Evolutionary conservation across 2,113 vertebrate genomes (phyloP), one percentile per base, ranked within the genome.

Genomic region (Phrynocephalus versicolor): DNA sequence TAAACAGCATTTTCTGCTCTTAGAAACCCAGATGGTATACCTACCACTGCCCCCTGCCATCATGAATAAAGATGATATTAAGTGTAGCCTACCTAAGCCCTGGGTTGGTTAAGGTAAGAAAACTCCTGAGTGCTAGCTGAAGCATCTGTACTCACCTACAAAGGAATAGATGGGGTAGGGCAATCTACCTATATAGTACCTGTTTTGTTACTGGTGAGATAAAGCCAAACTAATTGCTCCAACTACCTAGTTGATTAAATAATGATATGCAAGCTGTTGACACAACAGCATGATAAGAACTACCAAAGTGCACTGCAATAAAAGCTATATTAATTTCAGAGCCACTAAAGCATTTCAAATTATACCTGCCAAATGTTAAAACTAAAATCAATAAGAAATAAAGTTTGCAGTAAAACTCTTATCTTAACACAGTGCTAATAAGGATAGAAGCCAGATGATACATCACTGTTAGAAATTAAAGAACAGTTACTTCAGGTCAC

Each of bases 261-360:
- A 19, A 67, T 18, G 27, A 19, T 37, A 21, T n/a, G 15, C 51
- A 64, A 33, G 45, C 39, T 45, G 57, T 45, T 1, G 71, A 30
- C 64, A 1, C 0, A 1, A 7, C 0, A 0, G 3, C 4, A 2
- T 5, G 0, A 33, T 5, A 39, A 19, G 39, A 4, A 33, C 10
- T 57, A 16, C 25, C 1, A 35, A 12, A 41, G 21, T 78, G 25
- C 33, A 55, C 7, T 51, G 45, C 2, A 37, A 18, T 72, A 71
- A 64, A 6, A 79, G 35, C 35, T 33, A 72, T 41, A 18, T 71
- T 72, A 51, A 69, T 35, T 60, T 41, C 70, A 60, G 58, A 9
- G n/a, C 60, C 37, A 1, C 2, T 30, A n/a, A 18, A 10, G 55
- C 57, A 39, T 12, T 12, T 79, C 64, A 13, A 9, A 71, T 57